Percentiles rank a stretch among this genome's conserved stretches.
phyloP scores from a whole-genome alignment of 2,797 vertebrate genomes.

The Coccyzus lansbergi region DNA sequence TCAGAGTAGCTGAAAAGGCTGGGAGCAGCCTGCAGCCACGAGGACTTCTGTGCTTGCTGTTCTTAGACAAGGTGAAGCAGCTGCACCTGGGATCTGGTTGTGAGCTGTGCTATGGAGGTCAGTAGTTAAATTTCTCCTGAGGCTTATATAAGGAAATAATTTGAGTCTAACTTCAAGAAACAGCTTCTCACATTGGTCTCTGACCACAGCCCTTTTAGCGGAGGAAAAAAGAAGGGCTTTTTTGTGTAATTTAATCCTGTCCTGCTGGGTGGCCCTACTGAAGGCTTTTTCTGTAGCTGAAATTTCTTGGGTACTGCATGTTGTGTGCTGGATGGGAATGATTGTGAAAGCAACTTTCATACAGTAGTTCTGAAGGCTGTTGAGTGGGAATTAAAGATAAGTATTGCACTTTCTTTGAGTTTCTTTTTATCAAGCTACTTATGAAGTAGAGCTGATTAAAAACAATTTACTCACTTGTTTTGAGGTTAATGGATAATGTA shows the following conservation, averaged over 20 bases:
- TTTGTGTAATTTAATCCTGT: slow-evolving; percentile 29
- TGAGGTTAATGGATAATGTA: slow-evolving; percentile 20
- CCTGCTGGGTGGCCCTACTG: slow-evolving; percentile 39
- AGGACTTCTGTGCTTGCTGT: neutral
- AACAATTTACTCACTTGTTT: slow-evolving; percentile 29
- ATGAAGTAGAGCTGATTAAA: slow-evolving; percentile 30
- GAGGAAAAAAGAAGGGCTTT: neutral
- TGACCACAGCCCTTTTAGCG: neutral
- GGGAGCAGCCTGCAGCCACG: neutral
- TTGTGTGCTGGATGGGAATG: neutral
- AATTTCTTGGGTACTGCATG: neutral
- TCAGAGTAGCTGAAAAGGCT: neutral
- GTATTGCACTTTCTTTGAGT: slow-evolving; percentile 2
- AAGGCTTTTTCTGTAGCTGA: neutral
- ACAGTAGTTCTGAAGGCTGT: neutral
- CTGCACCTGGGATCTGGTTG: accelerated
- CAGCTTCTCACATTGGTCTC: neutral
- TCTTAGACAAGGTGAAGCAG: neutral
- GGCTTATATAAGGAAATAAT: neutral
- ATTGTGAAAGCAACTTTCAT: neutral
- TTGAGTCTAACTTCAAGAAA: neutral
- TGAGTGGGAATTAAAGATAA: slow-evolving; percentile 51
- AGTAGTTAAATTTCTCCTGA: neutral
- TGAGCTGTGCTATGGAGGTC: neutral
- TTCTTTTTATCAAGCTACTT: slow-evolving; percentile 38